Evolutionary conservation across 2,888 invertebrate species (phyloP), one percentile per base, ranked within the genome.

Genomic region (Noctua pronuba): DNA sequence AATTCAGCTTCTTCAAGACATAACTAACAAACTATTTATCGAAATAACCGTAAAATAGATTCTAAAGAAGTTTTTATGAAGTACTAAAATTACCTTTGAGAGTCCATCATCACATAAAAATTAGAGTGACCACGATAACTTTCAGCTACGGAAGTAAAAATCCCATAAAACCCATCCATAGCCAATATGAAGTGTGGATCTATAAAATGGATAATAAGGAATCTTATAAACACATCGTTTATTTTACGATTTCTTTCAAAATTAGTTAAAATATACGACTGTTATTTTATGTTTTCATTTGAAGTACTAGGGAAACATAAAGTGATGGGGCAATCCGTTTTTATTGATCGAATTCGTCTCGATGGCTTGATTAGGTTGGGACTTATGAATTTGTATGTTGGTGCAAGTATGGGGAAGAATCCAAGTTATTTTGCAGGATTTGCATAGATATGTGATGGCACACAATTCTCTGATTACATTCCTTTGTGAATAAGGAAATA

Each of bases 81-180:
- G 79, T 75, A 83, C 85, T 85, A 66, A 82, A 88, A 88, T 80
- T 70, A 79, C 76, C 52, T 81, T 46, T 46, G 41, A 60, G 49
- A 75, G 84, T 84, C 77, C 70, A 79, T 83, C 71, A 77, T 72
- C 79, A 79, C 80, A 87, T 88, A 88, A 88, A 88, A 88, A 88
- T 88, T 88, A 82, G 88, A 84, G 77, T 84, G 72, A 80, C 69
- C 77, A 49, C 68, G 74, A 79, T 86, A 84, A 83, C 78, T 78
- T 41, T 82, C 68, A 64, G 72, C n/a, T 55, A 71, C 83, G 69
- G 82, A 83, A 58, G 78, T 86, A 88, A 88, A 85, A 88, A n/a
- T 28, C 52, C 49, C 69, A 85, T 88, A 86, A 87, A 85, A 69
- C 66, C 55, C 18, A 79, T 73, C 87, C 84, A 86, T 73, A 80